phyloP scores from a whole-genome alignment of 1,140 invertebrate species.

The Oedothorax gibbosus region DNA sequence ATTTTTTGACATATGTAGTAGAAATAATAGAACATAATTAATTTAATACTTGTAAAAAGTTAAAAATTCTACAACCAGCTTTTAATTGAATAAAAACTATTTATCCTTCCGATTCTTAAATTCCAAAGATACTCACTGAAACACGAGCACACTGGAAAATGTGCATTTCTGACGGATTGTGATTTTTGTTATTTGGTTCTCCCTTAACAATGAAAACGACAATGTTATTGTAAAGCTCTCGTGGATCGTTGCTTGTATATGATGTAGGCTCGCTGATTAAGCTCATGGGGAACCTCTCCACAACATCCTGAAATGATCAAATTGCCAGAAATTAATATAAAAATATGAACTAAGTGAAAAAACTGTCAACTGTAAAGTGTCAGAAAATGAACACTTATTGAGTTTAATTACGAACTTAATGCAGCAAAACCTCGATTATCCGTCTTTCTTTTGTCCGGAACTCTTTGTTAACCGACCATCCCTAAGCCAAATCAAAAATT shows the following conservation, averaged over 20 bases:
- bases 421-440: too few relatives aligned
- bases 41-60: too few relatives aligned
- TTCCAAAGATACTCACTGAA: conserved; percentile 70
- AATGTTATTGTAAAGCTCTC: conserved; percentile 98
- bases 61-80: not conserved
- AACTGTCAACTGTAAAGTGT: too few relatives aligned
- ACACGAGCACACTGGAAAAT: conserved; percentile 84
- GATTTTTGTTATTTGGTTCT: conserved; percentile 72
- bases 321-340: not conserved
- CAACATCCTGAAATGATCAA: conserved; percentile 76
- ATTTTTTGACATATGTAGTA: too few relatives aligned
- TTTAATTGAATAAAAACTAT: not conserved
- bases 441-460: too few relatives aligned
- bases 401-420: too few relatives aligned
- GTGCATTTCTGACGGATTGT: conserved; percentile 89
- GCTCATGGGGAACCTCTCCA: conserved; percentile 94
- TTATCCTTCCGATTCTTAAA: not conserved
- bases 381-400: too few relatives aligned
- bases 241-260: conserved; percentile 94
- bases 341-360: too few relatives aligned
- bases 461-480: too few relatives aligned
- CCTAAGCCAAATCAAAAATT: too few relatives aligned
- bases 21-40: too few relatives aligned
- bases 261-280: conserved; percentile 95
- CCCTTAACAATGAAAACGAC: conserved; percentile 90